Base-by-base conservation (phyloP, 2,888 invertebrate species). In the Ectropis crepuscularia region DNA sequence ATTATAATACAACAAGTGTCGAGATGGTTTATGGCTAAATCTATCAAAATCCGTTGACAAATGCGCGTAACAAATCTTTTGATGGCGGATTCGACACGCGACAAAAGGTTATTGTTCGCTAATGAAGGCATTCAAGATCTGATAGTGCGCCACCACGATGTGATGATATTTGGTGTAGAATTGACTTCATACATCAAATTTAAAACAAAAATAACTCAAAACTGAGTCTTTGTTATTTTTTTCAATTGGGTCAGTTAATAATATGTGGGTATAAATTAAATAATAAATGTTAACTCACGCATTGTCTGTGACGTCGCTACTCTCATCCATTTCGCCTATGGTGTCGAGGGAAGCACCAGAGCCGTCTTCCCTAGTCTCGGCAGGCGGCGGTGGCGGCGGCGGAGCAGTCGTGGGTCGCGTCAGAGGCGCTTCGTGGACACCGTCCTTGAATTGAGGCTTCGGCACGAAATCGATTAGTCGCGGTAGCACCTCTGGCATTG, bases 391-490 rank as follows among this genome's bases (percentile, higher is more conserved):
- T 6, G 88, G 89, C 2, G 90, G 90, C 5, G 90, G 87, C 5
- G 92, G 91, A 6, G 90, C 86, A 0, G 87, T 82, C 5, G 88
- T 90, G 0, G 90, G 90, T 37, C 90, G 79, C 7, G 81, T 75
- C 67, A 89, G 62, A n/a, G 81, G 68, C 39, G 79, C 63, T 57
- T 88, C 88, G 61, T 73, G 82, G 12, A 69, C 74, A 61, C 71
- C 81, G 65, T 91, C 91, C 71, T 93, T 91, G 66, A 83, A 92
- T 74, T 92, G 89, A 53, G 93, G 90, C 79, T 96, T 96, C 8
- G 96, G 95, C 36, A 96, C 95, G 81, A 96, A 95, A 85, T 96
- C 95, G 62, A 96, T 96, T 6, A 96, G 87, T 53, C 96, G 94
- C 10, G 96, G 96, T 67, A 96, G 83, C 71, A 92, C 88, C 79